Evolutionary conservation across 2,113 vertebrate species (phyloP), one percentile per base, ranked within the genome.

Genomic region (Tapirus terrestris): DNA sequence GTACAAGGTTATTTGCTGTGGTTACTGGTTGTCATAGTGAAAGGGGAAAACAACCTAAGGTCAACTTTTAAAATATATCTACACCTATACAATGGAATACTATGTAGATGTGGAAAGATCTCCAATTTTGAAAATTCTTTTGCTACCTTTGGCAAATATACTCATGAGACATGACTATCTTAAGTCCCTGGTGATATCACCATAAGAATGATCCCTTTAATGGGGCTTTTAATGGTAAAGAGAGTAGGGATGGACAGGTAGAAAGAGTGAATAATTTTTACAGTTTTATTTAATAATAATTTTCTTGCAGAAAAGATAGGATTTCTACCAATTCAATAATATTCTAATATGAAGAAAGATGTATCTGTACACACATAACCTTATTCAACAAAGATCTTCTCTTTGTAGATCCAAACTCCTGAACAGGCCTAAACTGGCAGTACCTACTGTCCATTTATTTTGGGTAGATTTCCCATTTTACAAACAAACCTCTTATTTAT

Each of bases 251-350:
- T 70, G 27, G 61, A 89, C 25, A 97, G 29, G 14, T 70, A 88
- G 16, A 72, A 86, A 82, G 25, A 89, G 25, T 72, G 12, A 95
- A 14, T 61, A 25, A 80, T 45, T 83, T 83, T 60, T 56, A 88
- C 14, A 91, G 82, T 53, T 97, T 96, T 94, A 94, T 92, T 96
- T 97, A 89, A 23, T 91, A 97, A 29, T 83, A 88, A 88, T 70
- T 92, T 97, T 65, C 83, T 95, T 94, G 45, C 53, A 97, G 79
- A 68, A 95, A 96, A 91, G 18, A 83, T 23, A 93, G 14, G 43
- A 68, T 89, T 96, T 97, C 75, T 95, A 86, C 56, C 29, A 75
- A 43, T 88, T 91, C 92, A 81, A 90, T 73, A 97, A 91, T n/a
- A 88, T 51, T 96, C 53, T 89, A 53, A 33, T 61, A 68, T 84